A percentile compares a stretch with the other conserved stretches of the same genome.
These are phyloP conservation scores for Tinea pellionella DNA, from an alignment of 2,888 invertebrate species.

Conservation along the genomic window DNA sequence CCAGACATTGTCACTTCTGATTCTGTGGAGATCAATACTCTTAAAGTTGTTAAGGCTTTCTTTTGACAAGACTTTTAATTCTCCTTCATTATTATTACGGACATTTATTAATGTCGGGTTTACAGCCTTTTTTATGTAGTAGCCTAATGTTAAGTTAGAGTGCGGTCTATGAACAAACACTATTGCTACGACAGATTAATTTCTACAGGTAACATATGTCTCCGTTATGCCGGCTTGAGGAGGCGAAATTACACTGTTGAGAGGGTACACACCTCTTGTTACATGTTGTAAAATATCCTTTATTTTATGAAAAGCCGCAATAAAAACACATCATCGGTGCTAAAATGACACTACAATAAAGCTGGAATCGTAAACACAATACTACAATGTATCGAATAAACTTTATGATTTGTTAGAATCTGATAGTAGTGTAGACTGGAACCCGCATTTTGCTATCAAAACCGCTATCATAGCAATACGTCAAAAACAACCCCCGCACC, in stretches of 20 bases:
- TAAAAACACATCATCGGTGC: not conserved
- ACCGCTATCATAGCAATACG: slow-evolving; percentile 59
- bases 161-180: no score
- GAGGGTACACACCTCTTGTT: no score
- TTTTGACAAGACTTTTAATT: not conserved
- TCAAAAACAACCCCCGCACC: slow-evolving; percentile 54
- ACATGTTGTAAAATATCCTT: no score
- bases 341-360: not conserved
- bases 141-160: no score
- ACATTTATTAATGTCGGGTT: not conserved
- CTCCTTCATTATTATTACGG: not conserved
- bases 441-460: slow-evolving; percentile 6
- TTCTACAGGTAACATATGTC: no score
- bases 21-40: slow-evolving; percentile 3
- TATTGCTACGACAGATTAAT: no score
- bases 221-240: no score
- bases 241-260: no score
- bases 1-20: not conserved
- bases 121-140: not conserved
- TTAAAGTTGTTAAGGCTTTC: not conserved
- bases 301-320: not conserved
- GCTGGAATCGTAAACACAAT: not conserved
- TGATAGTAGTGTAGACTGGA: not conserved
- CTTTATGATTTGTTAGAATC: slow-evolving; percentile 4
- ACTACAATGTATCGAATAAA: not conserved